Conservation (phyloP, 35 echinoderm and acorn worm genomes). For the Apostichopus japonicus region DNA sequence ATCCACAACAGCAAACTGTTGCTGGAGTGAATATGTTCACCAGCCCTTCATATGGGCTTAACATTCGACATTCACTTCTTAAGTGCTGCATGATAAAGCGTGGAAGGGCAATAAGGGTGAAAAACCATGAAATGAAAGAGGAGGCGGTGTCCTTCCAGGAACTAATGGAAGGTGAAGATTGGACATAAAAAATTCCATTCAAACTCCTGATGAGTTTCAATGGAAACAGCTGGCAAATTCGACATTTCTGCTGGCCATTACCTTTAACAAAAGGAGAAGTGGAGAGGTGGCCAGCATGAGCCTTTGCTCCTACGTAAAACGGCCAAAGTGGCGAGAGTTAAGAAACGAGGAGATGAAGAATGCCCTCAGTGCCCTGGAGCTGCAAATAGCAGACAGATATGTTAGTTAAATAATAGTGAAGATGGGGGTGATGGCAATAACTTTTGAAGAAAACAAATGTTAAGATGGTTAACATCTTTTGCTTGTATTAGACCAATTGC, state of each 20-base stretch:
- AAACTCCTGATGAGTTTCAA: not conserved
- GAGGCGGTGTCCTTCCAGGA: constrained; percentile 1
- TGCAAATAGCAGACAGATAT: constrained; percentile 32
- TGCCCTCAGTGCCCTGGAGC: constrained; percentile 15
- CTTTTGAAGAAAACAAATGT: too few relatives aligned
- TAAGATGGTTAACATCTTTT: too few relatives aligned
- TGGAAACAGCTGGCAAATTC: not conserved
- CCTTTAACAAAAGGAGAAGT: constrained; percentile 35
- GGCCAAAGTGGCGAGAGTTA: not conserved
- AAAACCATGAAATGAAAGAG: constrained; percentile 26
- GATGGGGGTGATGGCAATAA: too few relatives aligned
- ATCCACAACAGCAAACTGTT: not conserved
- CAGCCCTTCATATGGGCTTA: constrained; percentile 8
- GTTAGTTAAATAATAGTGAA: not conserved
- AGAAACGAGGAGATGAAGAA: constrained; percentile 23
- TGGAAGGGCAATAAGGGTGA: not conserved
- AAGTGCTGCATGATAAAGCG: constrained; percentile 44
- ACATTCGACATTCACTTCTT: not conserved
- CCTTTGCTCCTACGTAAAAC: not conserved
- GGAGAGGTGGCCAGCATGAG: constrained; percentile 18
- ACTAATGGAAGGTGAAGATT: constrained; percentile 14
- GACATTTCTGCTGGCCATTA: not conserved
- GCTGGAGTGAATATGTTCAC: constrained; percentile 19
- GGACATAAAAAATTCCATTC: not conserved
- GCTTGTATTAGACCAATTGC: too few relatives aligned